Percentiles rank a stretch among this genome's conserved stretches.
Evolutionary conservation across 2,888 invertebrate species (phyloP).

Genomic region (Hyposoter dolosus): DNA sequence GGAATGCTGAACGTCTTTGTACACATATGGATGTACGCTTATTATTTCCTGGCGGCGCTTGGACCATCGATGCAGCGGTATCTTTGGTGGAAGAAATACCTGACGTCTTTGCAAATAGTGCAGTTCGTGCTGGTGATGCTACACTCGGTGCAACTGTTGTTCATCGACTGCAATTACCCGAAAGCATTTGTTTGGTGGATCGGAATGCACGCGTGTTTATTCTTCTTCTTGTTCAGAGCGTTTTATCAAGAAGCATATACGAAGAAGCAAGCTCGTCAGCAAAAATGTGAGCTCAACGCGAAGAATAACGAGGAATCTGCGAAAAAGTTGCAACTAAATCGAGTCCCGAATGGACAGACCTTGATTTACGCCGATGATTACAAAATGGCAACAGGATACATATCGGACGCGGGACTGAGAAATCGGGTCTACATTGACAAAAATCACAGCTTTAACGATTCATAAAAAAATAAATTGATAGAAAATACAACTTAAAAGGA

Average conservation of each 20-base stretch:
- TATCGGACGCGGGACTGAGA: conserved; percentile 84
- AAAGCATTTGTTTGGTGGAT: conserved; percentile 96
- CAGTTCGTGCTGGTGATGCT: conserved; percentile 95
- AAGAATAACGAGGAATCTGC: conserved; percentile 18
- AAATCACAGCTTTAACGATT: conserved; percentile 52
- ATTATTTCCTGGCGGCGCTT: conserved; percentile 95
- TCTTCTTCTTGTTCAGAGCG: conserved; percentile 96
- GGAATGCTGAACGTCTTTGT: conserved; percentile 97
- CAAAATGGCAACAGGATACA: conserved; percentile 86
- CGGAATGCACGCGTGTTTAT: conserved; percentile 95
- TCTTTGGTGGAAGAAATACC: conserved; percentile 98
- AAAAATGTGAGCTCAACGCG: conserved; percentile 37
- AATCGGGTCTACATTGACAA: conserved; percentile 86
- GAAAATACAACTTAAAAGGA: background rate
- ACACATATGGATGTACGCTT: conserved; percentile 97
- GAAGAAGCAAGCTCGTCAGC: conserved; percentile 28
- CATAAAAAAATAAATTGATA: background rate
- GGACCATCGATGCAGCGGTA: conserved; percentile 95
- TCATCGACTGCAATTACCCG: conserved; percentile 96
- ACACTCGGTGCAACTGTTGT: conserved; percentile 91
- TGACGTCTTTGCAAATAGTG: conserved; percentile 96
- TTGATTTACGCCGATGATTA: conserved; percentile 83
- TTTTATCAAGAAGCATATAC: conserved; percentile 88
- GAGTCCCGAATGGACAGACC: conserved; percentile 72
- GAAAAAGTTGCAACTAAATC: conserved; percentile 4